phyloP scores from a whole-genome alignment of 53 echinoderm and acorn worm genomes.

The Actinopyga echinites region DNA sequence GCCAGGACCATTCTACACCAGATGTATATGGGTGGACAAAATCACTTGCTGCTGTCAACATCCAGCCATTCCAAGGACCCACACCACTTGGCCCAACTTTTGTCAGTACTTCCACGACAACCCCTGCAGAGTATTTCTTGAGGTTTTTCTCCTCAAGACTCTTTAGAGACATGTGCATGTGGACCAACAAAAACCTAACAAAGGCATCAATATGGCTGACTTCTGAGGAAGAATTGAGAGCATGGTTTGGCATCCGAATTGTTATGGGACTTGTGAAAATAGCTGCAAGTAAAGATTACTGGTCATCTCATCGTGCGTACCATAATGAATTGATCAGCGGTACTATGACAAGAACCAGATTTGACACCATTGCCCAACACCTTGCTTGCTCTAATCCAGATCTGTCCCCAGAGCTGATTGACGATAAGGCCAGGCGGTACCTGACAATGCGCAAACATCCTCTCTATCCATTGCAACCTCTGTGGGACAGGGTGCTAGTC shows the following conservation, averaged over 20 bases:
- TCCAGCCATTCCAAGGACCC: constrained; percentile 13
- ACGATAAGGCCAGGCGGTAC: background rate
- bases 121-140: constrained; percentile 13
- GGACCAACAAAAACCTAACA: constrained; percentile 39
- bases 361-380: constrained; percentile 6
- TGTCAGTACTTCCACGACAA: constrained; percentile 1
- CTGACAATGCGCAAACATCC: background rate
- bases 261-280: constrained; percentile 25
- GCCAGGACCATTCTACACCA: background rate
- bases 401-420: background rate
- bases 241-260: constrained; percentile 39
- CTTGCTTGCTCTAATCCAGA: background rate
- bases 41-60: background rate
- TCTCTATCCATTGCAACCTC: constrained; percentile 2
- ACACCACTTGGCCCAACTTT: constrained; percentile 30
- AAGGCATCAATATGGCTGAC: background rate
- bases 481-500: constrained; percentile 30
- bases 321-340: constrained; percentile 12
- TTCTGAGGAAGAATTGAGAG: constrained; percentile 18
- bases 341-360: constrained; percentile 38
- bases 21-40: constrained; percentile 39
- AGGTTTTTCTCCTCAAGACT: background rate
- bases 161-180: constrained; percentile 6
- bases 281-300: constrained; percentile 10
- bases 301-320: constrained; percentile 33